A percentile compares a stretch with the other conserved stretches of the same genome.
These are phyloP conservation scores for Sander vitreus DNA, from an alignment of 2,113 vertebrate genomes.

Conservation along the genomic window DNA sequence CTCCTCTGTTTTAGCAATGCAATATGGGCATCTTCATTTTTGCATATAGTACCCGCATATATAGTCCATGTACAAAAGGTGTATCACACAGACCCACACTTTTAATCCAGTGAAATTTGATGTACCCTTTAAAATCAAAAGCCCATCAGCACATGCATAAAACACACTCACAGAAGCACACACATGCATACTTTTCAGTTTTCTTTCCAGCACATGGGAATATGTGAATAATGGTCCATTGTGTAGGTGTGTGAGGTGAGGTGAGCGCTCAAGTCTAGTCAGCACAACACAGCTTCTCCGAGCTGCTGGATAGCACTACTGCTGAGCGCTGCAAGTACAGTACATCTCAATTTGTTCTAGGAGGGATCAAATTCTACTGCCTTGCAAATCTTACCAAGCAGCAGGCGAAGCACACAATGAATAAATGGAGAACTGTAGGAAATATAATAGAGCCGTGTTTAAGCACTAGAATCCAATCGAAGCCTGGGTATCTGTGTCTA, in stretches of 20 bases:
- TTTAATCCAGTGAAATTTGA: conserved; percentile 19
- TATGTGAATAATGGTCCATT: conserved; percentile 59
- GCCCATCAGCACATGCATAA: neutral
- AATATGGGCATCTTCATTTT: neutral
- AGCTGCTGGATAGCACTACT: conserved; percentile 73
- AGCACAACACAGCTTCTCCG: conserved; percentile 73
- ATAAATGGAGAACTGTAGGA: conserved; percentile 66
- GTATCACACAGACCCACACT: conserved; percentile 29
- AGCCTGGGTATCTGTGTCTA: conserved; percentile 49
- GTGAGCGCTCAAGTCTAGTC: conserved; percentile 70
- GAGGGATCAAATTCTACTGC: conserved; percentile 78
- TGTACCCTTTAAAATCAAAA: conserved; percentile 10
- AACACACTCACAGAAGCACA: conserved; percentile 1
- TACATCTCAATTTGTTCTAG: conserved; percentile 79
- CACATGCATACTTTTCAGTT: conserved; percentile 14
- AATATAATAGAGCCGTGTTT: conserved; percentile 62
- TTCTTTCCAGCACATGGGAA: conserved; percentile 36
- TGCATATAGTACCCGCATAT: neutral
- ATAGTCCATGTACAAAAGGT: neutral
- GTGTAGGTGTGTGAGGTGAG: conserved; percentile 57
- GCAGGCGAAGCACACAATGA: conserved; percentile 55
- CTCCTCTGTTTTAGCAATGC: neutral
- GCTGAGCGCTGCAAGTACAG: conserved; percentile 79
- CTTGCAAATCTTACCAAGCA: conserved; percentile 74
- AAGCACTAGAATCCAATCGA: conserved; percentile 49